Evolutionary conservation across 2,797 vertebrate genomes (phyloP), one percentile per base, ranked within the genome.

Genomic region (Poeciliopsis paucimaculata): DNA sequence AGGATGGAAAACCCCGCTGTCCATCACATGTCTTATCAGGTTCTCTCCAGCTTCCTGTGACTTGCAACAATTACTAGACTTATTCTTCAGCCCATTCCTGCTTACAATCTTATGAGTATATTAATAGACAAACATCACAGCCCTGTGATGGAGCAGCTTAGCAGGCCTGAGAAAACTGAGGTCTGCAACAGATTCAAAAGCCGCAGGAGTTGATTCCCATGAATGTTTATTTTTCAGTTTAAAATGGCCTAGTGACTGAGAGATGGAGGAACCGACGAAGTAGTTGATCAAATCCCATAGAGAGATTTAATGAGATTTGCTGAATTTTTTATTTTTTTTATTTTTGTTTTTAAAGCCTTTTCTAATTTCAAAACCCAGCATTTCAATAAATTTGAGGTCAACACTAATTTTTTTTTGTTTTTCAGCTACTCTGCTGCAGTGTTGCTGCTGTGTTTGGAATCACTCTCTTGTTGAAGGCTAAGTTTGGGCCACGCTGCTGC

Each of bases 171-270:
- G 89, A 89, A 84, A 90, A 82, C 75, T 86, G n/a, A 15, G 45
- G 68, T 78, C 55, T 87, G 91, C 84, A 78, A 0, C 47, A 0
- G 64, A 68, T 85, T 85, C 90, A 92, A 49, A 80, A 78, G 31
- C 75, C 7, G 26, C 78, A 84, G 87, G 81, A 72, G 74, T 70
- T 66, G 66, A 86, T 93, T 92, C 89, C 90, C 90, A 91, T 82
- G 84, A 83, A 86, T 62, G 85, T 75, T 83, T 9, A 60, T 80
- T 43, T 72, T 82, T 86, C 46, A n/a, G 28, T 78, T 70, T 43
- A 74, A 77, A 74, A 46, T 62, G 2, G 0, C 53, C 62, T 26
- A 60, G 15, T 1, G 7, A 62, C 62, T 49, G 55, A 66, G 70
- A 64, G 4, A 76, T 31, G 5, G 31, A 64, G 20, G 18, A 64